Percentiles rank a stretch among this genome's conserved stretches.
These are phyloP conservation scores for Bos indicus DNA, from an alignment of 2,113 vertebrate species.

Conservation along the genomic window DNA sequence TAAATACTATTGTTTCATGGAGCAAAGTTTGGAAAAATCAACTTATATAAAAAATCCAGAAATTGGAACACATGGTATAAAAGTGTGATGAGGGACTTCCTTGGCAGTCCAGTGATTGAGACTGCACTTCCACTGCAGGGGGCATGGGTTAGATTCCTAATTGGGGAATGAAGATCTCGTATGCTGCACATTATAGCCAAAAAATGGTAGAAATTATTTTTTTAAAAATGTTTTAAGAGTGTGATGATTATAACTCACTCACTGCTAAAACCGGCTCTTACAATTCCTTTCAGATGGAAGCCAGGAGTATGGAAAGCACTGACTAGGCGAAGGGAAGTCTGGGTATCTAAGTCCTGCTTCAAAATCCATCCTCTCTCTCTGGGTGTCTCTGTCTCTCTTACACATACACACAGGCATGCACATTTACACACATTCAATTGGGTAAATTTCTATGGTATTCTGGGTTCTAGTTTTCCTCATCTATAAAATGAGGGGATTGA, in stretches of 20 bases:
- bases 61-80: neutral
- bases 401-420: neutral
- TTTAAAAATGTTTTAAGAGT: neutral
- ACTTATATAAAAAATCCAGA: neutral
- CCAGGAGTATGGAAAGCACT: neutral
- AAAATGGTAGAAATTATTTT: neutral
- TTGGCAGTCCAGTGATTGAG: neutral
- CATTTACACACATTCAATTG: neutral
- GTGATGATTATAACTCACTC: neutral
- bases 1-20: slow-evolving; percentile 1
- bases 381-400: neutral
- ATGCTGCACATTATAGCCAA: neutral
- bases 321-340: neutral
- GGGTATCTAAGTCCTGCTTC: neutral
- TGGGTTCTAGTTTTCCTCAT: neutral
- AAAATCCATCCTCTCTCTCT: neutral
- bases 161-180: rapidly evolving
- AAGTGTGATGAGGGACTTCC: neutral
- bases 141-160: neutral
- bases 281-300: neutral
- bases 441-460: neutral
- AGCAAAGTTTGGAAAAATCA: slow-evolving; percentile 9
- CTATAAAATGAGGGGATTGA: neutral
- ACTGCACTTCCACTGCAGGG: neutral
- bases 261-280: neutral